Evolutionary conservation across 2,888 invertebrate species (phyloP), one percentile per base, ranked within the genome.

Genomic region (Apotomis turbidana): DNA sequence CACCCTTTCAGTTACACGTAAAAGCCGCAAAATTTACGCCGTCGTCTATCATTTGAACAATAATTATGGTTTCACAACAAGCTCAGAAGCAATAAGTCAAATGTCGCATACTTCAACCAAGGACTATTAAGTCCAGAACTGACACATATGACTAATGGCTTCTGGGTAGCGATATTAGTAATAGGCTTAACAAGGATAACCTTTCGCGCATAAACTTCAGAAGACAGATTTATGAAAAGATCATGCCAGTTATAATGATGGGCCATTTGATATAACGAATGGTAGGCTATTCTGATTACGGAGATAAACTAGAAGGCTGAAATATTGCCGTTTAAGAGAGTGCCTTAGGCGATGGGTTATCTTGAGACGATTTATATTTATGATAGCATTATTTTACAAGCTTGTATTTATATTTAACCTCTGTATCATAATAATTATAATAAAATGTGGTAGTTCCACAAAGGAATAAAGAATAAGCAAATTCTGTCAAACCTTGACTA

Each of bases 161-260:
- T 15, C 64, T 36, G 57, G 44, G 46, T 55, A n/a, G 59, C n/a
- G 38, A 46, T n/a, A 41, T 64, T 38, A 41, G 63, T 64, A 54
- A 64, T 66, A 66, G 46, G 44, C 55, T 27, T 66, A 57, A 66
- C 66, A 57, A 66, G 66, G 66, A 66, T 66, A 55, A 66, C 66
- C 66, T 66, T 38, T 58, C 6, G 12, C 8, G 10, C 66, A 66
- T 66, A 55, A 55, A 57, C 36, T 36, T 44, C 46, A 66, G 44
- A 59, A 66, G 66, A 64, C 64, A 57, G 66, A 66, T 57, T 66
- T 66, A 66, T 66, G 66, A 46, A 57, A 66, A 66, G 55, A 66
- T 57, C 57, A 66, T 66, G 6, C 41, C 13, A 46, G 57, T 27
- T 66, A 27, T 57, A 66, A 66, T 66, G 55, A 66, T 27, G 46